phyloP scores from a whole-genome alignment of 2,888 invertebrate species.

The Steinernema carpocapsae region DNA sequence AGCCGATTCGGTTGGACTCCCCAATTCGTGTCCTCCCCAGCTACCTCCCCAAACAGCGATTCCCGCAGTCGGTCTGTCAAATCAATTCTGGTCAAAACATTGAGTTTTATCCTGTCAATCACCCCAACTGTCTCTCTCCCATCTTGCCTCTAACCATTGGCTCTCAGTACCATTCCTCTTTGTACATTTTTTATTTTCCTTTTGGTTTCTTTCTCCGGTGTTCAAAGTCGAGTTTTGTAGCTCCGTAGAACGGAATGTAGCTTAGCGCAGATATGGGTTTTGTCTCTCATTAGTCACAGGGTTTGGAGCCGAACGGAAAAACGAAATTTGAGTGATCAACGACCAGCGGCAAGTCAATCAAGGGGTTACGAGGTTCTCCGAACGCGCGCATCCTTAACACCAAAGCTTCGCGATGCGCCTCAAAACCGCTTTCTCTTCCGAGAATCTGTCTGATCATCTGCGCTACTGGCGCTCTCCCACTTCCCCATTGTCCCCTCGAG shows the following conservation, averaged over 20 bases:
- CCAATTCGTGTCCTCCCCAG: too few relatives aligned
- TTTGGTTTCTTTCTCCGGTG: background rate
- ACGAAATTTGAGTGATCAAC: slow-evolving; percentile 17
- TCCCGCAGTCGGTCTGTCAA: too few relatives aligned
- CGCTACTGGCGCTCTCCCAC: background rate
- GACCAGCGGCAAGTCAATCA: slow-evolving; percentile 1
- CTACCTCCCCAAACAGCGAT: too few relatives aligned
- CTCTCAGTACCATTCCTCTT: slow-evolving; percentile 16
- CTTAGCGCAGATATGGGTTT: slow-evolving; percentile 12
- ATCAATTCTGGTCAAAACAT: background rate
- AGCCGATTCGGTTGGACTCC: too few relatives aligned
- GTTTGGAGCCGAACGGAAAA: background rate
- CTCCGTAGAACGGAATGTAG: slow-evolving; percentile 17
- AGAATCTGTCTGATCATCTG: slow-evolving; percentile 13
- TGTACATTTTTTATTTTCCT: slow-evolving; percentile 2
- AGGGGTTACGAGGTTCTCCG: background rate
- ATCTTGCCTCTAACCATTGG: background rate
- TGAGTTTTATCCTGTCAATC: background rate
- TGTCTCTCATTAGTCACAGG: background rate
- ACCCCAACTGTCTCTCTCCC: background rate
- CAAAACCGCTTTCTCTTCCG: background rate
- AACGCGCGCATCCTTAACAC: background rate
- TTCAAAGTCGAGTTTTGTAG: background rate
- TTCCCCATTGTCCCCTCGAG: background rate
- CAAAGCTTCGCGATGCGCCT: background rate